phyloP scores from a whole-genome alignment of 2,797 vertebrate species.

The Acanthurus lineatus region DNA sequence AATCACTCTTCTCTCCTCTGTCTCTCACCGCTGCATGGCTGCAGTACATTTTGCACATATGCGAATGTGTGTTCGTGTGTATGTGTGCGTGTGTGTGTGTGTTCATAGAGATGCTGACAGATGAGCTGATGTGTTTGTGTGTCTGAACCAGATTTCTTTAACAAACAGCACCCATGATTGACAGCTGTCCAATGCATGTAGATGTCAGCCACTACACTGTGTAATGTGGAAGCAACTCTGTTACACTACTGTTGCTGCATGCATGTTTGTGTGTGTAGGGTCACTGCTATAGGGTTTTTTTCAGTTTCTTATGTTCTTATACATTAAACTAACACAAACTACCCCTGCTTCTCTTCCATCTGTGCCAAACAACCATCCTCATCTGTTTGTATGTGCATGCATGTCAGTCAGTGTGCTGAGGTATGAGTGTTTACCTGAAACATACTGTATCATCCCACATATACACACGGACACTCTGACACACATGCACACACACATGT shows the following conservation, averaged over 20 bases:
- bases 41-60: constrained; percentile 37
- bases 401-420: constrained; percentile 52
- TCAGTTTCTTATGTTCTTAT: constrained; percentile 47
- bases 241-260: constrained; percentile 54
- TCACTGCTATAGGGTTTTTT: constrained; percentile 67
- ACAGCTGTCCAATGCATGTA: constrained; percentile 67
- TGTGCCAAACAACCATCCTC: constrained; percentile 62
- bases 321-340: constrained; percentile 62
- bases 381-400: constrained; percentile 50
- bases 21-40: constrained; percentile 68
- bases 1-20: constrained; percentile 47
- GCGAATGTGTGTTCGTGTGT: constrained; percentile 28
- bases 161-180: constrained; percentile 54
- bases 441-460: constrained; percentile 19
- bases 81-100: constrained; percentile 9
- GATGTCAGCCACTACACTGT: constrained; percentile 47
- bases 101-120: constrained; percentile 24
- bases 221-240: constrained; percentile 38
- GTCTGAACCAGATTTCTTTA: constrained; percentile 49
- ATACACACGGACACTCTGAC: constrained; percentile 36
- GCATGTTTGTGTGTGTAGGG: constrained; percentile 42
- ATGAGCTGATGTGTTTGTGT: constrained; percentile 30
- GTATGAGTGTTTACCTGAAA: constrained; percentile 49
- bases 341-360: constrained; percentile 69
- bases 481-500: constrained; percentile 28